Percentiles rank a stretch among this genome's conserved stretches.
phyloP scores from a whole-genome alignment of 2,888 invertebrate genomes.

The Pachycephus smyrnensis region DNA sequence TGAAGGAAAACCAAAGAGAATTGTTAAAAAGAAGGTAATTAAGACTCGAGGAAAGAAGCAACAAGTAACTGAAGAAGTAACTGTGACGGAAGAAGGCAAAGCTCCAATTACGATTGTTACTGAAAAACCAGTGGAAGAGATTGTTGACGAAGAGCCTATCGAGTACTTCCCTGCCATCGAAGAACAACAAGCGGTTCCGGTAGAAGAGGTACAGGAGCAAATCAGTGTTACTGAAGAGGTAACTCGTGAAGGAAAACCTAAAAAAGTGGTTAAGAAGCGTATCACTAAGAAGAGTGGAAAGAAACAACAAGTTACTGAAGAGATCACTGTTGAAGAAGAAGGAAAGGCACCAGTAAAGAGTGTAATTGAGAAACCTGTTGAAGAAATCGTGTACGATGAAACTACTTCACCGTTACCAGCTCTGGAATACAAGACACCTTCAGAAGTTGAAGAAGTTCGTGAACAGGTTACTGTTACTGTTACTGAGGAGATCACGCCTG shows the following conservation, averaged over 20 bases:
- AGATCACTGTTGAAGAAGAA: slow-evolving; percentile 68
- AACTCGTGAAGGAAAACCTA: slow-evolving; percentile 63
- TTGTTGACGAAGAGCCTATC: slow-evolving; percentile 37
- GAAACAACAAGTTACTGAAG: slow-evolving; percentile 50
- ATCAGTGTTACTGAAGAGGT: slow-evolving; percentile 42
- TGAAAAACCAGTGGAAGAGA: slow-evolving; percentile 25
- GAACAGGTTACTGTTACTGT: slow-evolving; percentile 44
- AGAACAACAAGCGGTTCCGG: slow-evolving; percentile 25
- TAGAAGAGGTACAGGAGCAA: slow-evolving; percentile 27
- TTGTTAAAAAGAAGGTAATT: slow-evolving; percentile 46
- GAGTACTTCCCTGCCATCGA: slow-evolving; percentile 35
- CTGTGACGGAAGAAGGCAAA: slow-evolving; percentile 56
- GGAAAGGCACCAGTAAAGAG: slow-evolving; percentile 65
- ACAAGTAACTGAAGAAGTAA: slow-evolving; percentile 59
- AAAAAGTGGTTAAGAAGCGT: slow-evolving; percentile 65
- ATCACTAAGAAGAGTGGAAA: slow-evolving; percentile 25
- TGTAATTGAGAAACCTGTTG: slow-evolving; percentile 38
- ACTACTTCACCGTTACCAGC: slow-evolving; percentile 11
- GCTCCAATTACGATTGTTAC: slow-evolving; percentile 59
- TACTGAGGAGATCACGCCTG: slow-evolving; percentile 41
- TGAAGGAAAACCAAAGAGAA: slow-evolving; percentile 61
- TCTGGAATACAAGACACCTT: slow-evolving; percentile 53
- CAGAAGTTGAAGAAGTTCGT: slow-evolving; percentile 37
- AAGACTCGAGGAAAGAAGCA: slow-evolving; percentile 53
- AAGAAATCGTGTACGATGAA: slow-evolving; percentile 33